Percentiles rank a stretch among this genome's conserved stretches.
phyloP scores from a whole-genome alignment of 2,888 invertebrate species.

The Biston stratarius region DNA sequence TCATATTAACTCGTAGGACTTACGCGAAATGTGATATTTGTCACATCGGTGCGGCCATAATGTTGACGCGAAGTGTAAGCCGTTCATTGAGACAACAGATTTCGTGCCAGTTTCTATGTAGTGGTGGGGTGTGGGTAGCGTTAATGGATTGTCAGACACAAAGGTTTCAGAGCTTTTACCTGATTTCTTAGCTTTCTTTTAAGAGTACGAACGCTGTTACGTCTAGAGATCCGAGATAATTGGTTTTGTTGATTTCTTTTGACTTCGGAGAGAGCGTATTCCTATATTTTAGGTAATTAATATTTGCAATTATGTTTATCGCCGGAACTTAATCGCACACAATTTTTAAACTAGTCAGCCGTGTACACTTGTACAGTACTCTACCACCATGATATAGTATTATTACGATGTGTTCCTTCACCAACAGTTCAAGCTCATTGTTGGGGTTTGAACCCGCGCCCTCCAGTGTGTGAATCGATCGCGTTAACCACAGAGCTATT shows the following conservation, averaged over 20 bases:
- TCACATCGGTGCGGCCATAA: background rate
- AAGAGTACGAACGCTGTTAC: conserved; percentile 9
- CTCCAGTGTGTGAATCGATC: too few relatives aligned
- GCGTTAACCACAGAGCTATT: too few relatives aligned
- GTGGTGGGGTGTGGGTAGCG: conserved; percentile 20
- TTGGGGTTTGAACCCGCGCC: too few relatives aligned
- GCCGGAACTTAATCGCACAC: too few relatives aligned
- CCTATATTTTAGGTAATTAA: background rate
- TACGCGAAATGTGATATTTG: background rate
- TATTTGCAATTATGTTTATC: too few relatives aligned
- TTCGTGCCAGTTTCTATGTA: conserved; percentile 2
- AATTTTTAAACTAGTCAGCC: too few relatives aligned
- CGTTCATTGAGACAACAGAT: background rate
- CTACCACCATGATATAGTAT: too few relatives aligned
- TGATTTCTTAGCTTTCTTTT: conserved; percentile 32
- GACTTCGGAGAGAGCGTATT: background rate
- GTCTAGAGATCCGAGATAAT: conserved; percentile 16
- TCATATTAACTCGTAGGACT: background rate
- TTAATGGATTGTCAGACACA: conserved; percentile 77
- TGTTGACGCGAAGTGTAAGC: background rate
- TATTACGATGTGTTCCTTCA: too few relatives aligned
- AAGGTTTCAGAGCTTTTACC: conserved; percentile 36
- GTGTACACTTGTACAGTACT: too few relatives aligned
- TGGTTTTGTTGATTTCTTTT: conserved; percentile 12
- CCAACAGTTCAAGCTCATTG: too few relatives aligned